These are phyloP conservation scores for Halesus radiatus DNA, from an alignment of 1,140 invertebrate species.

Conservation along the genomic window DNA sequence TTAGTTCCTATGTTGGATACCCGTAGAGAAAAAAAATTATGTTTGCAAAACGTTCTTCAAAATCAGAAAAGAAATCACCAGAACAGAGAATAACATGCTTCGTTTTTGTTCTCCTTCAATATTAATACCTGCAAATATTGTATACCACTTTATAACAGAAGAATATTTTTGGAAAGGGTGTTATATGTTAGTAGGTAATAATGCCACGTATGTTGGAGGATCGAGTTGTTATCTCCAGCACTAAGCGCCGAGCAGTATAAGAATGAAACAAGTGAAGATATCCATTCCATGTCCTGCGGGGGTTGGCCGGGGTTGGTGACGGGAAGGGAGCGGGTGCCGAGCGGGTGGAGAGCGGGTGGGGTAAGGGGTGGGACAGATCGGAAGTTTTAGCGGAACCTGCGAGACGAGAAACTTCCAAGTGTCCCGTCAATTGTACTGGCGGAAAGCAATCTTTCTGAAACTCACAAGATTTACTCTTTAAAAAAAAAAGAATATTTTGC, in stretches of 20 bases:
- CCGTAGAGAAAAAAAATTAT: no score
- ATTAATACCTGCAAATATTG: no score
- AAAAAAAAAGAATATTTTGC: no score
- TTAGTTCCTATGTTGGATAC: no score
- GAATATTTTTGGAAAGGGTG: no score
- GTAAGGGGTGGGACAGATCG: conserved; percentile 20
- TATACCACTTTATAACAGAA: no score
- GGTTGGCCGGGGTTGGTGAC: neutral
- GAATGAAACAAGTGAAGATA: conserved; percentile 1
- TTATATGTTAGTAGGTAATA: no score
- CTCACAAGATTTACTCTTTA: neutral
- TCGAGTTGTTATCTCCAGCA: neutral
- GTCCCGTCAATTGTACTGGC: conserved; percentile 44
- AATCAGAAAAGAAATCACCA: no score
- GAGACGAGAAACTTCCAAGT: conserved; percentile 54
- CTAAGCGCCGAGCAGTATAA: neutral
- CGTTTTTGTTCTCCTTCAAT: no score
- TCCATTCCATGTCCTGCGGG: conserved; percentile 16
- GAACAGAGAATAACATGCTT: no score
- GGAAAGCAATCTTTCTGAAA: conserved; percentile 22
- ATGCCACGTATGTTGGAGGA: no score
- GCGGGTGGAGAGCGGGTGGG: neutral
- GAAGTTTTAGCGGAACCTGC: conserved; percentile 53
- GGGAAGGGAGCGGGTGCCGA: neutral
- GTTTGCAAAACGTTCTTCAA: no score